Evolutionary conservation across 2,113 vertebrate species (phyloP).

Genomic region (Rhinolophus ferrumequinum): DNA sequence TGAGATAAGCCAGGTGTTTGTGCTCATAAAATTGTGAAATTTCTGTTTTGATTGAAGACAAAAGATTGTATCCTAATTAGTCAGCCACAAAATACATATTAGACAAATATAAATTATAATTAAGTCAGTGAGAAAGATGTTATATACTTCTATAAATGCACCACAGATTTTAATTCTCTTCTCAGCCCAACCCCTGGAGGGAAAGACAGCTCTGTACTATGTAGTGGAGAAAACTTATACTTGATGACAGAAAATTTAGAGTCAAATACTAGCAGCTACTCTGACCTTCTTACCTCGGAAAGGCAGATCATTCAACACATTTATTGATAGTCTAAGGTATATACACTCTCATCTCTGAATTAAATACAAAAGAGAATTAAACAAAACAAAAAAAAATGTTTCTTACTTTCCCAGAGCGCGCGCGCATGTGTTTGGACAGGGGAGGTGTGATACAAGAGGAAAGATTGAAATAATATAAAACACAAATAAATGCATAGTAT

Average conservation of each 20-base stretch:
- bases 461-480: background rate
- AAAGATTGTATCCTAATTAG: slow-evolving; percentile 64
- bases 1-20: slow-evolving; percentile 58
- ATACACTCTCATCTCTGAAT: background rate
- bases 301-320: background rate
- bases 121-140: slow-evolving; percentile 48
- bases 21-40: slow-evolving; percentile 56
- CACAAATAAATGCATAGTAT: background rate
- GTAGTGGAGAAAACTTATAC: background rate
- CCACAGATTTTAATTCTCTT: slow-evolving; percentile 26
- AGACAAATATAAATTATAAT: slow-evolving; percentile 67
- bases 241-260: background rate
- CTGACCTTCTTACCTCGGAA: background rate
- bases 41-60: slow-evolving; percentile 65
- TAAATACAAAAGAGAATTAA: background rate
- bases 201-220: background rate
- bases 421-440: background rate
- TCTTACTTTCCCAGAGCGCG: background rate
- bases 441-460: background rate
- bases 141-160: slow-evolving; percentile 38
- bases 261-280: background rate
- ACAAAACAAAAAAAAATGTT: background rate
- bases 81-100: slow-evolving; percentile 55
- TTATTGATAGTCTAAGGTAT: background rate
- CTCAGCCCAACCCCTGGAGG: background rate